Conservation (phyloP, 2,797 vertebrate species). For the Eidolon dupreanum region DNA sequence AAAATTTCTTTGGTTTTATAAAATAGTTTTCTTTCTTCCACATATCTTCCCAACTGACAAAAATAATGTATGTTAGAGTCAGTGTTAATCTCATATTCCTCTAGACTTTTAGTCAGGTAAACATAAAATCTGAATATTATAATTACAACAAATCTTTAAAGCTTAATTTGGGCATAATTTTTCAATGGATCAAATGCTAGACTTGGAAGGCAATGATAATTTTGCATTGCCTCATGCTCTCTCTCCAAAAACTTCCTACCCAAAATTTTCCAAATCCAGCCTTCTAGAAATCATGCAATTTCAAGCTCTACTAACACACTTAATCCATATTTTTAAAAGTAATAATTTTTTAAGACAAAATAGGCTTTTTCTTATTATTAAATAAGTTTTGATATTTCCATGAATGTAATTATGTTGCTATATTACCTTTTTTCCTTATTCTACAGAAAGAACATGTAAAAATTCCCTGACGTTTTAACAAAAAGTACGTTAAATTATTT, state of each 20-base stretch:
- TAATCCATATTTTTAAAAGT: neutral
- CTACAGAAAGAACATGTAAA: neutral
- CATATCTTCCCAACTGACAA: slow-evolving; percentile 68
- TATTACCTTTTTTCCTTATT: slow-evolving; percentile 25
- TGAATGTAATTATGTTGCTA: neutral
- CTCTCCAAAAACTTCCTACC: neutral
- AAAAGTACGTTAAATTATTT: slow-evolving; percentile 20
- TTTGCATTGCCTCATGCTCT: neutral
- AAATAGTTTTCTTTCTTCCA: slow-evolving; percentile 50
- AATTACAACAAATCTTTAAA: slow-evolving; percentile 22
- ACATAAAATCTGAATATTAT: slow-evolving; percentile 76
- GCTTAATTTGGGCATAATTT: slow-evolving; percentile 44
- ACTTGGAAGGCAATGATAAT: slow-evolving; percentile 2
- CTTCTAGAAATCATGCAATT: neutral
- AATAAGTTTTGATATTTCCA: neutral
- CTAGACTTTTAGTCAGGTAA: neutral
- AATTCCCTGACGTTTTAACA: neutral
- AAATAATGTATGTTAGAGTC: slow-evolving; percentile 47
- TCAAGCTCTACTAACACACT: neutral
- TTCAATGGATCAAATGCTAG: neutral
- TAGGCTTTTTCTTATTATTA: neutral
- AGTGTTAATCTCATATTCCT: neutral
- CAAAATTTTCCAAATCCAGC: neutral
- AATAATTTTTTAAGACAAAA: neutral
- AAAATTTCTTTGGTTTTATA: neutral